Percentiles rank a stretch among this genome's conserved stretches.
phyloP scores from a whole-genome alignment of 2,113 vertebrate genomes.

The Neopipo cinnamomea region DNA sequence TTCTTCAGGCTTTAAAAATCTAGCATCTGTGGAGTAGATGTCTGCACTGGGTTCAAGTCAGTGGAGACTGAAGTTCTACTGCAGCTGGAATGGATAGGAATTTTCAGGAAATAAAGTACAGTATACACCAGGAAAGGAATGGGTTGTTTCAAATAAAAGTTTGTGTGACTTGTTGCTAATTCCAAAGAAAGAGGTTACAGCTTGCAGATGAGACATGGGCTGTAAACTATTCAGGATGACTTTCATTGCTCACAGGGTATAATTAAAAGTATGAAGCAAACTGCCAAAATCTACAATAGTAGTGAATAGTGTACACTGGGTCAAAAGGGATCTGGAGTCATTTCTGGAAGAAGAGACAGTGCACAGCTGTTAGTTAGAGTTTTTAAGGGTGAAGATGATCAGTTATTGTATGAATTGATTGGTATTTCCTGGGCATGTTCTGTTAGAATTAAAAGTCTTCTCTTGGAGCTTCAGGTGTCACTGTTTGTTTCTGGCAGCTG shows the following conservation, averaged over 20 bases:
- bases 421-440: constrained; percentile 66
- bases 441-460: constrained; percentile 24
- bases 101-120: constrained; percentile 5
- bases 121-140: constrained; percentile 51
- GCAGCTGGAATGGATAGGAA: constrained; percentile 30
- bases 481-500: constrained; percentile 18
- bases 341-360: constrained; percentile 65
- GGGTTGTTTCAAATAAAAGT: constrained; percentile 57
- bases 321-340: constrained; percentile 63
- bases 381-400: constrained; percentile 67
- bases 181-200: neutral
- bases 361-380: constrained; percentile 64
- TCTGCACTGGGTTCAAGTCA: neutral
- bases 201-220: neutral
- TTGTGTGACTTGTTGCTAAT: constrained; percentile 34
- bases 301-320: constrained; percentile 40
- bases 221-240: constrained; percentile 23
- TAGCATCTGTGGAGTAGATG: neutral
- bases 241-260: constrained; percentile 35
- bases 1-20: neutral
- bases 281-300: constrained; percentile 62
- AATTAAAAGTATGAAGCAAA: constrained; percentile 58
- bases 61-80: neutral
- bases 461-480: constrained; percentile 2
- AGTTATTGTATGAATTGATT: constrained; percentile 66